Base-by-base conservation (phyloP, 2,888 invertebrate genomes). In the Ornithoptera alexandrae region DNA sequence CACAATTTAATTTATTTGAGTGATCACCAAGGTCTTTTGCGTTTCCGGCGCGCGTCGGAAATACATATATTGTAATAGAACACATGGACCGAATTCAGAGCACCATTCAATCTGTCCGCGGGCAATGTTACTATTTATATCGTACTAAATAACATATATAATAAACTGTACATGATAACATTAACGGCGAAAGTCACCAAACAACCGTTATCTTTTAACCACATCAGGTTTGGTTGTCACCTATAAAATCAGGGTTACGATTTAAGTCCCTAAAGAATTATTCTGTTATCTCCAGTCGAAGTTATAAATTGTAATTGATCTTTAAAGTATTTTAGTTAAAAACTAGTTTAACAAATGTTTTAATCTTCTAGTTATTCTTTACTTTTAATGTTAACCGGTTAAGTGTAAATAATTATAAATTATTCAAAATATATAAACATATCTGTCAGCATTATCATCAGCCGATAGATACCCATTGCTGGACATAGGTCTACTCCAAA, bases 221-320 rank as follows among this genome's bases (percentile, higher is more conserved):
- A 59, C 67, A 67, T 60, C 63, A 67, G 63, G 67, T 67, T 64
- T 63, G 60, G 24, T 60, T 67, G 60, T 39, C 59, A 6, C 60
- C 53, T 59, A 64, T 70, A 67, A 70, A 70, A 70, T 67, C 67
- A 67, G n/a, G 67, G 56, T 30, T 50, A 58, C 63, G 30, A 30
- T 30, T 30, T 63, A 67, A 67, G 67, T 70, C 63, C 64, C 66
- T 67, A 67, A 70, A 67, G 63, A 67, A 60, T 53, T 56, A 70
- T 67, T 67, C 63, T 67, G 59, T 70, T 53, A 57, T 60, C 56
- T 60, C 61, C 0, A 36, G n/a, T 15, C 60, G 53, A 24, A 39
- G 67, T 67, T 67, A 63, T 64, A 60, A 69, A 67, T 59, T 64
- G 20, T 53, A 42, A 60, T 67, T 42, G 67, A 63, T 64, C 70